These are phyloP conservation scores for Romanomermis culicivorax DNA, from an alignment of 2,888 invertebrate genomes.

Conservation along the genomic window DNA sequence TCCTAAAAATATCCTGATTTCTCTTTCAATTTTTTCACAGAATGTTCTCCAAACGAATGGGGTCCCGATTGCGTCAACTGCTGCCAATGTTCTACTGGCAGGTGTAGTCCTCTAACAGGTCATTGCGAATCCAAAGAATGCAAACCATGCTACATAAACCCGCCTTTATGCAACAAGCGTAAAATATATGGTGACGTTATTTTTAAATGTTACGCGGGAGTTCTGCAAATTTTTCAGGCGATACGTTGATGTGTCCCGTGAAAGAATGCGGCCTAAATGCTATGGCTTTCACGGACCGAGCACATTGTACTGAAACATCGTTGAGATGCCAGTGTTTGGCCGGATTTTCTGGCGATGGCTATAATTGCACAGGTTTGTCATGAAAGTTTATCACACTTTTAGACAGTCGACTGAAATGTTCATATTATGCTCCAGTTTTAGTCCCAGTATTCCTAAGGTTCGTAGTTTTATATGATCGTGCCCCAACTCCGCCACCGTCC, in stretches of 20 bases:
- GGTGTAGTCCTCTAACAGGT: constrained; percentile 22
- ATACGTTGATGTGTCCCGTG: constrained; percentile 7
- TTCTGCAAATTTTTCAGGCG: constrained; percentile 14
- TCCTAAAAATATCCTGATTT: background rate
- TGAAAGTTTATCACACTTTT: too few species aligned
- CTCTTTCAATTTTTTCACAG: constrained; percentile 13
- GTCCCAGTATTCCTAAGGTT: too few species aligned
- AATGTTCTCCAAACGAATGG: constrained; percentile 24
- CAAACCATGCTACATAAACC: constrained; percentile 21
- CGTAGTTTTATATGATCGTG: too few species aligned
- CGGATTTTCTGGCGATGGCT: constrained; percentile 25
- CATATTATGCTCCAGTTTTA: too few species aligned
- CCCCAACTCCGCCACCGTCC: too few species aligned
- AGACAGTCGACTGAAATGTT: too few species aligned
- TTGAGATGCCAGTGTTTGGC: constrained; percentile 23
- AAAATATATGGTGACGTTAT: constrained; percentile 7
- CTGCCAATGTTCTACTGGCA: constrained; percentile 24
- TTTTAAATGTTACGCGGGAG: constrained; percentile 17
- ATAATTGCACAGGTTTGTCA: constrained; percentile 21
- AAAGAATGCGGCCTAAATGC: constrained; percentile 23
- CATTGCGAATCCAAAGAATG: constrained; percentile 18
- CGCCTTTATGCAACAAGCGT: constrained; percentile 19
- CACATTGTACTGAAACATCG: constrained; percentile 23
- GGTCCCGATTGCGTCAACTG: constrained; percentile 25
- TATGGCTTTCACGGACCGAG: constrained; percentile 22